Evolutionary conservation across 2,113 vertebrate species (phyloP), one percentile per base, ranked within the genome.

Genomic region (Actenoides hombroni): DNA sequence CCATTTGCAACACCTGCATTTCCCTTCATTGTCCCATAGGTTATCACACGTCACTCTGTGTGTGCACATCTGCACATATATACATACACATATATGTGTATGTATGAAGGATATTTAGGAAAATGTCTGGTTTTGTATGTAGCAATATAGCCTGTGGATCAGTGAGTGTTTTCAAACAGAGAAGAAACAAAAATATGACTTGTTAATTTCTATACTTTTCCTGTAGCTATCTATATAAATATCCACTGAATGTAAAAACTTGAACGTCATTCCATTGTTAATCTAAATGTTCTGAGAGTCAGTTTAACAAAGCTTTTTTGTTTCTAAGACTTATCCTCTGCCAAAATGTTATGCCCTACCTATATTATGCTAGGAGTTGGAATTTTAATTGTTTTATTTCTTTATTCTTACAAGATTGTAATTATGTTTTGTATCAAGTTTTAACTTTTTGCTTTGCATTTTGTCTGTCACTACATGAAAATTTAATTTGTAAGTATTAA

Each of bases 81-180:
- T 1, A 5, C 19, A 57, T 3, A 35, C 1, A 0, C 44, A 68
- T 49, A 60, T 44, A 56, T 44, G 8, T 44, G 8, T 44, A 18
- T 19, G 44, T 46, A 46, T 44, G 42, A 59, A 74, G 49, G 10
- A 19, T 60, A 48, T 48, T 77, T 18, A 78, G 42, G 23, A 67
- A 6, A 90, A 64, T 35, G 16, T 25, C 12, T 56, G 6, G 0
- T 3, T 85, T 76, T 69, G 7, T 73, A n/a, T 14, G 54, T 60
- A 71, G 18, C 19, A 48, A n/a, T 42, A 14, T 69, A 70, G 28
- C 33, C 69, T 68, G 40, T 53, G 2, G 23, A 33, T 76, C 1
- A 7, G 20, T 29, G 9, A 83, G 23, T 57, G 3, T n/a, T 94
- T 86, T 46, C 33, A 51, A 65, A 70, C 6, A 15, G 35, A 83